Conservation (phyloP, 1,140 invertebrate genomes). For the Oppia nitens region DNA sequence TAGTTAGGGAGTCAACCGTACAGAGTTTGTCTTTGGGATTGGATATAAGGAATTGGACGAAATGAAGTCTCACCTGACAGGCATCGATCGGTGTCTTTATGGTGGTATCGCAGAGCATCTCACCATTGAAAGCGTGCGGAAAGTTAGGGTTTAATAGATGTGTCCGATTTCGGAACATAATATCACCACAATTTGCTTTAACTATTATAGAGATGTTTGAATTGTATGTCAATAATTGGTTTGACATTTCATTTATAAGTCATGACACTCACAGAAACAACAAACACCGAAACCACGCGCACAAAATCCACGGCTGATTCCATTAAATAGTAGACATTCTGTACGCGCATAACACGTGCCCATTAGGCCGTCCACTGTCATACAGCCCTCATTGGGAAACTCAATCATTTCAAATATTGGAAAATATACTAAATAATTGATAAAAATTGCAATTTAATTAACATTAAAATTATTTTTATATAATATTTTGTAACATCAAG, state of each 20-base stretch:
- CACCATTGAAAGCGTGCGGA: slow-evolving; percentile 43
- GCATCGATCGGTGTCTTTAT: not conserved
- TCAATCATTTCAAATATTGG: slow-evolving; percentile 45
- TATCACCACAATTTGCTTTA: slow-evolving; percentile 25
- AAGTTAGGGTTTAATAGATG: slow-evolving; percentile 64
- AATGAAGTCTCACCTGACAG: not conserved
- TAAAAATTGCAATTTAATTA: not conserved
- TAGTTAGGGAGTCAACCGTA: not conserved
- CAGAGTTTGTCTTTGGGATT: not conserved
- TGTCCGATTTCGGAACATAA: slow-evolving; percentile 44
- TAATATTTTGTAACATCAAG: too few species aligned
- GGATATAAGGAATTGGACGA: not conserved
- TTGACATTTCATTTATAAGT: not conserved
- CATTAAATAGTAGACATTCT: slow-evolving; percentile 20
- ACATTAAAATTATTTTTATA: too few species aligned
- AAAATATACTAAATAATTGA: not conserved
- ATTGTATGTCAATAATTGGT: not conserved
- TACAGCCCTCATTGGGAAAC: slow-evolving; percentile 45
- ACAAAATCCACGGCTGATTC: slow-evolving; percentile 18
- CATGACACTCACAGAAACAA: slow-evolving; percentile 20
- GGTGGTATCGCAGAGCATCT: not conserved
- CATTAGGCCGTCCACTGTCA: slow-evolving; percentile 33
- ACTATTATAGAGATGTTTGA: slow-evolving; percentile 9
- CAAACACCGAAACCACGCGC: slow-evolving; percentile 24
- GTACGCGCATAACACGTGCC: slow-evolving; percentile 43